These are phyloP conservation scores for Mormyrops attenuatus DNA, from an alignment of 2,797 vertebrate genomes.

Conservation along the genomic window DNA sequence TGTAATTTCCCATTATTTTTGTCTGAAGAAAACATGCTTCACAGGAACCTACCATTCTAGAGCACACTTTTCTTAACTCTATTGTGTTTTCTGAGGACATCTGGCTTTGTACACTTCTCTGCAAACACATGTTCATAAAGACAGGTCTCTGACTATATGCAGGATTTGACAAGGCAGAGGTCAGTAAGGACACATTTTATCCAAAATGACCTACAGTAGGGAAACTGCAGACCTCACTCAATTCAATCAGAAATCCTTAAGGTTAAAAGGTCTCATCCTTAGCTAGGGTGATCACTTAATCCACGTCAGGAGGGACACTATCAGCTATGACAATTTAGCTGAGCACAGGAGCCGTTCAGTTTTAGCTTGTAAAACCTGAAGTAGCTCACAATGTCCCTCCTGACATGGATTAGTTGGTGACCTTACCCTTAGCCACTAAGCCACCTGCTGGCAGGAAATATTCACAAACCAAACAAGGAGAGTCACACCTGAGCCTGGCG, in stretches of 20 bases:
- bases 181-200: background rate
- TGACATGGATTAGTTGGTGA: background rate
- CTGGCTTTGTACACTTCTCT: background rate
- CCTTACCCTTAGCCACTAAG: background rate
- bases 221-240: background rate
- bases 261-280: background rate
- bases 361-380: background rate
- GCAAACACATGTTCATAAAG: background rate
- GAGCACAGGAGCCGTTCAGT: background rate
- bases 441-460: background rate
- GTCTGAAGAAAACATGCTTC: background rate
- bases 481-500: slow-evolving; percentile 86
- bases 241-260: background rate
- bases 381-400: background rate
- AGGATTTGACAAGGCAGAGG: background rate
- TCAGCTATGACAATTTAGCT: background rate
- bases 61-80: background rate
- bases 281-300: background rate
- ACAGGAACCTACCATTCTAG: background rate
- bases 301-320: background rate
- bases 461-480: background rate
- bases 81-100: background rate
- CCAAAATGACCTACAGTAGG: background rate
- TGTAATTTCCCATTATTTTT: background rate
- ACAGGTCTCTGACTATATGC: background rate